These are phyloP conservation scores for Epizoanthus stellaris DNA, from an alignment of 92 coral and sea anemone species.

Conservation along the genomic window DNA sequence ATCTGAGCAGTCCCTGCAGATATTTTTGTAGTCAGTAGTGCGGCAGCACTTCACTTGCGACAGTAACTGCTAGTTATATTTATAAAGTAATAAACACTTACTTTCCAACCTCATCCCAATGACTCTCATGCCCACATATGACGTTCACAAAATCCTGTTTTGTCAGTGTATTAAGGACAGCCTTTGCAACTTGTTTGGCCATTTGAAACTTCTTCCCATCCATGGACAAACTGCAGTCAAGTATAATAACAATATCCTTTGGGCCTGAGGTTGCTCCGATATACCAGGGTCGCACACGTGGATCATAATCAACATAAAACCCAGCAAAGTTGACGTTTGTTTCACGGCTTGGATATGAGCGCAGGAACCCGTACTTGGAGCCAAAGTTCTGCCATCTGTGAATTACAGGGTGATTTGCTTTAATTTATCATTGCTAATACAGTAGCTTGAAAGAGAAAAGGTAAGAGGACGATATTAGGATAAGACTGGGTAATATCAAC, in stretches of 20 bases:
- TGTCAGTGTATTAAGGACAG: slow-evolving; percentile 91
- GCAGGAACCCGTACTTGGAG: slow-evolving; percentile 86
- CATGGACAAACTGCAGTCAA: slow-evolving; percentile 97
- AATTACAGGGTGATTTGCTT: slow-evolving; percentile 6
- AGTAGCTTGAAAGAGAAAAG: background rate
- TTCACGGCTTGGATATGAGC: slow-evolving; percentile 92
- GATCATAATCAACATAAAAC: slow-evolving; percentile 93
- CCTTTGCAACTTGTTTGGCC: slow-evolving; percentile 97
- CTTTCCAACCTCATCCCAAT: slow-evolving; percentile 99
- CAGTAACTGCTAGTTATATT: too few species aligned
- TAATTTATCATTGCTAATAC: too few species aligned
- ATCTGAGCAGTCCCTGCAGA: too few species aligned
- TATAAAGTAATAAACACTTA: slow-evolving; percentile 41
- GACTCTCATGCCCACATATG: slow-evolving; percentile 91
- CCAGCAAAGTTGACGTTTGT: slow-evolving; percentile 98
- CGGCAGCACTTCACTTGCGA: too few species aligned
- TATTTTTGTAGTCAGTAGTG: too few species aligned
- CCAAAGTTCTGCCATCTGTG: slow-evolving; percentile 99
- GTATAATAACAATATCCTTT: slow-evolving; percentile 90
- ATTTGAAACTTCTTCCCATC: slow-evolving; percentile 87
- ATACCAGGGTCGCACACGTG: slow-evolving; percentile 98
- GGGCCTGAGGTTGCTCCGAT: slow-evolving; percentile 99
- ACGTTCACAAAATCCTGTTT: slow-evolving; percentile 99
- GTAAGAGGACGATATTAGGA: background rate
- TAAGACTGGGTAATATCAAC: background rate